Conservation (phyloP, 2,113 vertebrate genomes). For the Microtus ochrogaster region DNA sequence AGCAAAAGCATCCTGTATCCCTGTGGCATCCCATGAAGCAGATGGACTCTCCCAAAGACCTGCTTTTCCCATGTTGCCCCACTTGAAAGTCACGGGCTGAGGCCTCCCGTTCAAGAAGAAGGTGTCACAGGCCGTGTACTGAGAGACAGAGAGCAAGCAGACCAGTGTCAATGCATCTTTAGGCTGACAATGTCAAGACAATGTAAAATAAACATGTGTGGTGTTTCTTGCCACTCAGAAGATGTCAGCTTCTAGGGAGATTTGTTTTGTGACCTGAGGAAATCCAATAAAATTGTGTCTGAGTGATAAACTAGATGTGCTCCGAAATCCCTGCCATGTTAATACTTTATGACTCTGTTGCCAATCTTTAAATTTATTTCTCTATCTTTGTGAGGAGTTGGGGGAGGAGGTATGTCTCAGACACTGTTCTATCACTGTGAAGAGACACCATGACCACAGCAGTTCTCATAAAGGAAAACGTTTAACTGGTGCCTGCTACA, state of each 20-base stretch:
- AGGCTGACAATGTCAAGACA: background rate
- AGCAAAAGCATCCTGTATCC: background rate
- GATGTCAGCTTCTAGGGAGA: background rate
- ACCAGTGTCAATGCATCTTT: fast-evolving
- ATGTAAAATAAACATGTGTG: fast-evolving
- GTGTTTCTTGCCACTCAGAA: background rate
- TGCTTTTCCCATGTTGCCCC: fast-evolving
- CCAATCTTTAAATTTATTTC: background rate
- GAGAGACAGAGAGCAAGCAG: too few species aligned
- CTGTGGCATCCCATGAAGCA: fast-evolving
- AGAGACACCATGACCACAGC: background rate
- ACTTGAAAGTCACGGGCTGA: background rate
- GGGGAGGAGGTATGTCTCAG: background rate
- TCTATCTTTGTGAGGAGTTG: background rate
- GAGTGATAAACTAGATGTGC: background rate
- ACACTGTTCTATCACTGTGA: background rate
- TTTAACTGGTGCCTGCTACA: background rate
- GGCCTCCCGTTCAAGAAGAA: background rate
- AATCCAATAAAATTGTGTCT: background rate
- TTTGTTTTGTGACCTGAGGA: background rate
- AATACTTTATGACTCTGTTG: background rate
- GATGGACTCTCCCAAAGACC: background rate
- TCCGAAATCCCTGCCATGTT: background rate
- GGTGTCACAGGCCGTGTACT: fast-evolving
- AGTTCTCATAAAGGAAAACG: background rate